Percentiles rank a stretch among this genome's conserved stretches.
phyloP scores from a whole-genome alignment of 2,113 vertebrate genomes.

The Nothoprocta pentlandii region DNA sequence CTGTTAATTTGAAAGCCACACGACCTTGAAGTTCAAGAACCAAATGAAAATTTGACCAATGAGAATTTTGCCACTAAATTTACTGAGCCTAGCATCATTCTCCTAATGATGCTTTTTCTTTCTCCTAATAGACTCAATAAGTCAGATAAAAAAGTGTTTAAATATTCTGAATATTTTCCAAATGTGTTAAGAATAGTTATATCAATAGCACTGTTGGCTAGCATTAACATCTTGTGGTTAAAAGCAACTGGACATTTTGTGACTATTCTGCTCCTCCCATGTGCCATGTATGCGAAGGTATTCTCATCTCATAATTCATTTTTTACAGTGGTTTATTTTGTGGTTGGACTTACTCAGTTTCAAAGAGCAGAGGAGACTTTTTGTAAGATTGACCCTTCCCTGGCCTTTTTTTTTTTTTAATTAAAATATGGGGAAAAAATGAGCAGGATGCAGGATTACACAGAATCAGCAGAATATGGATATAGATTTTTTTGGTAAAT shows the following conservation, averaged over 20 bases:
- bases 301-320: slow-evolving; percentile 46
- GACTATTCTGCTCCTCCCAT: slow-evolving; percentile 3
- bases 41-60: too few relatives aligned
- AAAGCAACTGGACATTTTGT: neutral
- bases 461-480: neutral
- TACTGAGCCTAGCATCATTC: neutral
- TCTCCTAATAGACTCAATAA: neutral
- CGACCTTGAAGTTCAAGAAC: neutral
- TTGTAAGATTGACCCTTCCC: slow-evolving; percentile 14
- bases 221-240: slow-evolving; percentile 37
- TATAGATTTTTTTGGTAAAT: neutral
- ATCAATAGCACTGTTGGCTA: neutral
- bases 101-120: neutral
- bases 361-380: slow-evolving; percentile 6
- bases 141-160: neutral
- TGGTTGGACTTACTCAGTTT: slow-evolving; percentile 44
- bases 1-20: neutral
- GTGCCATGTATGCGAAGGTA: slow-evolving; percentile 40
- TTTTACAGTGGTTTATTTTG: slow-evolving; percentile 67
- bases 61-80: neutral
- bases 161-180: slow-evolving; percentile 19
- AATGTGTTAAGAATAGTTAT: neutral
- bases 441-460: neutral
- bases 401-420: neutral
- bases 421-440: slow-evolving; percentile 6